These are phyloP conservation scores for Diadema setosum DNA, from an alignment of 35 echinoderm and acorn worm species.

Conservation along the genomic window DNA sequence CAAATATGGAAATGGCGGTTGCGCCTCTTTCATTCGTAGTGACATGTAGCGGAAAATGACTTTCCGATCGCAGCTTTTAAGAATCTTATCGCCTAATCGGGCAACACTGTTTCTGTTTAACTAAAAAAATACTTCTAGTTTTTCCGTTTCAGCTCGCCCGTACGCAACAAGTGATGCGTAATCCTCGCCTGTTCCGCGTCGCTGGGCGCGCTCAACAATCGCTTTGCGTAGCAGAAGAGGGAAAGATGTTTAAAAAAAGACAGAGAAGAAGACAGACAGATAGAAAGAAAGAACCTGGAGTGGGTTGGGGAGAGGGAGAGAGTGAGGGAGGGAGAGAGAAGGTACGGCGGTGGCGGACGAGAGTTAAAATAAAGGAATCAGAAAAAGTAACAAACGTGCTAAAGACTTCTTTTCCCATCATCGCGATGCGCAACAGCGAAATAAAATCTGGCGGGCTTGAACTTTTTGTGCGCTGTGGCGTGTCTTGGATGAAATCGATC, in stretches of 20 bases:
- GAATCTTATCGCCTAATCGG: slow-evolving; percentile 2
- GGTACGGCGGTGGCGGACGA: not conserved
- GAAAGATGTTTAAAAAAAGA: no score
- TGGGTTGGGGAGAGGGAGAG: not conserved
- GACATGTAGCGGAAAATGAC: slow-evolving; percentile 13
- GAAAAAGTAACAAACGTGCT: no score
- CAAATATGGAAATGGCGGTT: slow-evolving; percentile 6
- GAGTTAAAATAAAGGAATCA: no score
- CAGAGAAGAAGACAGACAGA: no score
- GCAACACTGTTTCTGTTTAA: slow-evolving; percentile 2
- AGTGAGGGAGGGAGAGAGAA: not conserved
- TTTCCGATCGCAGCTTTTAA: slow-evolving; percentile 14
- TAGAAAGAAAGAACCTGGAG: no score
- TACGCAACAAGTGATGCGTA: not conserved
- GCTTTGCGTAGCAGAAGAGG: no score
- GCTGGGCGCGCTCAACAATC: not conserved
- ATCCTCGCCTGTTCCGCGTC: not conserved
- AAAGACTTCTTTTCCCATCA: no score
- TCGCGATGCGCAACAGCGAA: no score
- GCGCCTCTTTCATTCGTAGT: not conserved
- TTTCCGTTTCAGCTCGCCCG: not conserved
- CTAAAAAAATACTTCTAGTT: not conserved
- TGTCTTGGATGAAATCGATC: not conserved
- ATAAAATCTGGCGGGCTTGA: not conserved
- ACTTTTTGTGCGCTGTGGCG: not conserved